These are phyloP conservation scores for Triops longicaudatus DNA, from an alignment of 1,140 invertebrate genomes.

Conservation along the genomic window DNA sequence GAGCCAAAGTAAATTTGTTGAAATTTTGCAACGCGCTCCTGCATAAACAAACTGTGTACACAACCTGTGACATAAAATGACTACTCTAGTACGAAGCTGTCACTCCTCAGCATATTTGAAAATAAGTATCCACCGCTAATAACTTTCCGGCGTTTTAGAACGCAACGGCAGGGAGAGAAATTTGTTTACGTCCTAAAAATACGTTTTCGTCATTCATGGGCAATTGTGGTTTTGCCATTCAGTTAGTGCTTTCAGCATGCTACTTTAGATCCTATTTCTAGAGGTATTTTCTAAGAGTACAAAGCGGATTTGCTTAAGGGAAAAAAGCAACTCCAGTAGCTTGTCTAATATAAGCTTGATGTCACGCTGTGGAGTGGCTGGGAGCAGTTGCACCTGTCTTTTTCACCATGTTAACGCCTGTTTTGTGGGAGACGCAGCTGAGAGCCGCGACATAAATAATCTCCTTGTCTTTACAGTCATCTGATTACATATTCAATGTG, in stretches of 20 bases:
- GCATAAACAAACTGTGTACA: no score
- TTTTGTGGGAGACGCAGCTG: neutral
- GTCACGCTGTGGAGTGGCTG: neutral
- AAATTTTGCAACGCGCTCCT: no score
- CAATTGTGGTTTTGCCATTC: no score
- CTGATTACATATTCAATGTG: constrained; percentile 12
- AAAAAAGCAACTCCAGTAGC: neutral
- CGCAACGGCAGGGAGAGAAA: no score
- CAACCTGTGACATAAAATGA: no score
- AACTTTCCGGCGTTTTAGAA: no score
- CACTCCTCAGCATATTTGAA: no score
- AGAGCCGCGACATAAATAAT: neutral
- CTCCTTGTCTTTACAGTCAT: constrained; percentile 9
- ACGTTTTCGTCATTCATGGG: no score
- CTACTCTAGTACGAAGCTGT: no score
- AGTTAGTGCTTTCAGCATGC: neutral
- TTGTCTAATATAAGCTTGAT: neutral
- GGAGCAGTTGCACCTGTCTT: constrained; percentile 5
- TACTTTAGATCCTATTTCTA: neutral
- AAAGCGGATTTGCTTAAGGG: neutral
- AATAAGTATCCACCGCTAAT: no score
- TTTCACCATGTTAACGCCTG: neutral
- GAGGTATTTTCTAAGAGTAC: neutral
- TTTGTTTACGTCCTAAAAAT: no score
- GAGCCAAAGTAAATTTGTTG: no score